Conservation (phyloP, 2,113 vertebrate genomes). For the Hydrochoerus hydrochaeris region DNA sequence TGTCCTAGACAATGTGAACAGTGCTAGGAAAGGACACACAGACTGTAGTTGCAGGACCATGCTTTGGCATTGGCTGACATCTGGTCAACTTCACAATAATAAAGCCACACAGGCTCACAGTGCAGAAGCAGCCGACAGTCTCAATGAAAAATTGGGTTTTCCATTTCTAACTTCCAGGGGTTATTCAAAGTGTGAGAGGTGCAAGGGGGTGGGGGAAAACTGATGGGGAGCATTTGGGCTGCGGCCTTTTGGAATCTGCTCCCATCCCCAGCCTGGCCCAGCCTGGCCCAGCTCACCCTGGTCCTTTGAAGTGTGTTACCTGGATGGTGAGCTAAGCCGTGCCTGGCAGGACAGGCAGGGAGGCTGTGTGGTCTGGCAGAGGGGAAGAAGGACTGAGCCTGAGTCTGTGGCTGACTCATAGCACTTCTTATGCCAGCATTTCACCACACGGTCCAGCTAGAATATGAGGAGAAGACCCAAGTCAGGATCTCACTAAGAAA, state of each 20-base stretch:
- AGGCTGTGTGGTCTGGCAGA: conserved; percentile 81
- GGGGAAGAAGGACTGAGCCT: conserved; percentile 64
- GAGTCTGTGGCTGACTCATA: conserved; percentile 67
- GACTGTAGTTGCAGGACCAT: rapidly evolving
- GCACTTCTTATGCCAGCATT: conserved; percentile 58
- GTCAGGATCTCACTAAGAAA: conserved; percentile 51
- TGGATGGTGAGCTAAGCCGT: conserved; percentile 67
- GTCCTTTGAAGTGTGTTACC: conserved; percentile 78
- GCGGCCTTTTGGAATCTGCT: conserved; percentile 47
- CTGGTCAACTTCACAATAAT: conserved; percentile 59
- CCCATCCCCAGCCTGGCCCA: conserved; percentile 34
- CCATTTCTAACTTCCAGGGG: conserved; percentile 61
- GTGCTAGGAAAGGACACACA: not conserved
- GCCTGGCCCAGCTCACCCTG: not conserved
- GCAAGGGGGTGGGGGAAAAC: not conserved
- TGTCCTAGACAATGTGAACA: not conserved
- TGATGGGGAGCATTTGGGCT: conserved; percentile 56
- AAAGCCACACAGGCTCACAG: not conserved
- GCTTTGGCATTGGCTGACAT: conserved; percentile 56
- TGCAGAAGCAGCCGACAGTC: conserved; percentile 31
- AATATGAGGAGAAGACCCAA: conserved; percentile 68
- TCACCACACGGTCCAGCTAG: conserved; percentile 58
- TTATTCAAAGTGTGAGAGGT: conserved; percentile 71
- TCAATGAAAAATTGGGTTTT: conserved; percentile 69
- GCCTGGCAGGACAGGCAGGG: conserved; percentile 65